Evolutionary conservation across 2,888 invertebrate genomes (phyloP).

Genomic region (Lochmaea crataegi): DNA sequence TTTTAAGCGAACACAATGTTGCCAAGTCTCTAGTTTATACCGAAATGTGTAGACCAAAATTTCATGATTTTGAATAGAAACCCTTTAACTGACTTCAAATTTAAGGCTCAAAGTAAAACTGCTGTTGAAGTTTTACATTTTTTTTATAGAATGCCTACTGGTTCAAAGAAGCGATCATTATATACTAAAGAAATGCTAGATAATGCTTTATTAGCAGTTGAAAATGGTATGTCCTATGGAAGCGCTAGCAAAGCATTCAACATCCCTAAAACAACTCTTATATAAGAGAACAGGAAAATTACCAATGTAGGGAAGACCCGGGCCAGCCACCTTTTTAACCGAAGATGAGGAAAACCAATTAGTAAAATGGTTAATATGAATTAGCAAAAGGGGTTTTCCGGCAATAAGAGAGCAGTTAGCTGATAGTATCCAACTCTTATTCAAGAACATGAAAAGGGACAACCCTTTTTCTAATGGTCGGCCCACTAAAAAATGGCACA

Average conservation of each 20-base stretch:
- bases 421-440: background rate
- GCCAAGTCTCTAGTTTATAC: too few species aligned
- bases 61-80: too few species aligned
- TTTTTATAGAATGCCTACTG: background rate
- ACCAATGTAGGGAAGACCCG: background rate
- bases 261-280: background rate
- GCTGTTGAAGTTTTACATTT: too few species aligned
- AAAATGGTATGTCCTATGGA: constrained; percentile 1
- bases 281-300: background rate
- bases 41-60: too few species aligned
- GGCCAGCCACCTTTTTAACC: too few species aligned
- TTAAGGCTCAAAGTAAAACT: too few species aligned
- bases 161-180: background rate
- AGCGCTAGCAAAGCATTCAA: background rate
- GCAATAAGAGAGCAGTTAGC: background rate
- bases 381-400: background rate
- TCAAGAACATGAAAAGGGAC: background rate
- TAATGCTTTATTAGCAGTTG: constrained; percentile 2
- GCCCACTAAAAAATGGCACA: background rate
- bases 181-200: background rate
- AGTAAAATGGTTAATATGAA: too few species aligned
- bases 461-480: background rate
- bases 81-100: too few species aligned
- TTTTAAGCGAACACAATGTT: too few species aligned
- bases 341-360: too few species aligned